These are phyloP conservation scores for Hyperopisus bebe DNA, from an alignment of 2,113 vertebrate genomes.

Conservation along the genomic window DNA sequence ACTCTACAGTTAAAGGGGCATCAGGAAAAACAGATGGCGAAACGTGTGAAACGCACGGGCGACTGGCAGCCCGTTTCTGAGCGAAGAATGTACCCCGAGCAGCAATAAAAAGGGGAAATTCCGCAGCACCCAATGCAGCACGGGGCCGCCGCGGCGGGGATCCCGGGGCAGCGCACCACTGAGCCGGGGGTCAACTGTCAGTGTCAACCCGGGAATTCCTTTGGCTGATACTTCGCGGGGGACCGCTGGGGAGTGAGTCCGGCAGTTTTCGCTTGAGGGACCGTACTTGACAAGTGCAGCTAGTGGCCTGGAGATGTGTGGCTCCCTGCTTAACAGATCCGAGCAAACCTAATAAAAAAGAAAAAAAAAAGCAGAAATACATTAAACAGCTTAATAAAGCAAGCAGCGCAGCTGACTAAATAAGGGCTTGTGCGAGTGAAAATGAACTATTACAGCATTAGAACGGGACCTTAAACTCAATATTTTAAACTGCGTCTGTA, in stretches of 20 bases:
- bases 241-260: background rate
- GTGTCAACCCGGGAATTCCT: background rate
- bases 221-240: background rate
- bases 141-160: background rate
- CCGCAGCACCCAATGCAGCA: background rate
- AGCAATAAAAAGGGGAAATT: background rate
- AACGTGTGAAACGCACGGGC: background rate
- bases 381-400: background rate
- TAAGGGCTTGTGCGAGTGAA: background rate
- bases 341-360: background rate
- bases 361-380: background rate
- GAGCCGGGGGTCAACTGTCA: constrained; percentile 9
- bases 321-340: background rate
- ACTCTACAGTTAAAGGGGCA: background rate
- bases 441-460: background rate
- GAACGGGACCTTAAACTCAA: background rate
- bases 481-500: background rate
- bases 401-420: background rate
- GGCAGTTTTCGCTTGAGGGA: background rate
- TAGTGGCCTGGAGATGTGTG: background rate
- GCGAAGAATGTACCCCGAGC: background rate
- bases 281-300: background rate
- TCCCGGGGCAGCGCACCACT: background rate
- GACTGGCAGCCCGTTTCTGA: background rate
- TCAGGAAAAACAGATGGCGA: background rate